A percentile compares a stretch with the other conserved stretches of the same genome.
These are phyloP conservation scores for Scomber japonicus DNA, from an alignment of 2,113 vertebrate species.

Conservation along the genomic window DNA sequence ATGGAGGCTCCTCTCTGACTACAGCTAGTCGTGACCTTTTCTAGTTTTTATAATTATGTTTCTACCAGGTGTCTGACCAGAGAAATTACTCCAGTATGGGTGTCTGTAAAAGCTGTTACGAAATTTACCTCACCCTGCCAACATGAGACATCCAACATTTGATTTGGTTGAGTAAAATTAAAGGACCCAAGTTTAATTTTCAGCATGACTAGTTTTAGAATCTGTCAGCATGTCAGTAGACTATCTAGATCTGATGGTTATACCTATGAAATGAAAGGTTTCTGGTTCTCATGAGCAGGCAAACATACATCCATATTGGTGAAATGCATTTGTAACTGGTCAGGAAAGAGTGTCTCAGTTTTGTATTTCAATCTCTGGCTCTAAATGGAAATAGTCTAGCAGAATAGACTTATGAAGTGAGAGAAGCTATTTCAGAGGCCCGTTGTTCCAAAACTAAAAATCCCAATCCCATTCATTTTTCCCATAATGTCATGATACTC, in stretches of 20 bases:
- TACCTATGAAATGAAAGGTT: neutral
- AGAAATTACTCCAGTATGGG: neutral
- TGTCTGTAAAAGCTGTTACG: too few species aligned
- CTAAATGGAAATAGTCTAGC: too few species aligned
- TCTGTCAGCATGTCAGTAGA: neutral
- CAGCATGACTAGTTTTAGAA: neutral
- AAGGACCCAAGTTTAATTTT: neutral
- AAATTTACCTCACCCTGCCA: neutral
- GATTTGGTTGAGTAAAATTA: too few species aligned
- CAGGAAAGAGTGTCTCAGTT: neutral
- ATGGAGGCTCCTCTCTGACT: neutral
- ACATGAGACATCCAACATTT: neutral
- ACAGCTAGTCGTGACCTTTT: neutral
- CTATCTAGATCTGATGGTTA: neutral
- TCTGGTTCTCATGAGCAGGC: neutral
- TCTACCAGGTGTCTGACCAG: neutral
- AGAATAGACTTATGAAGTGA: too few species aligned
- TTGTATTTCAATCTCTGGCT: neutral
- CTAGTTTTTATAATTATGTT: conserved; percentile 10
- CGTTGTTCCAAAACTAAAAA: too few species aligned
- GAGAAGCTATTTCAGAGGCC: too few species aligned
- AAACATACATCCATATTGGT: too few species aligned
- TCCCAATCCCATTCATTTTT: too few species aligned
- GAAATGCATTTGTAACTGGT: too few species aligned
- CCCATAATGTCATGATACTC: too few species aligned